Evolutionary conservation across 2,113 vertebrate genomes (phyloP).

Genomic region (Oxygymnocypris stewartii): DNA sequence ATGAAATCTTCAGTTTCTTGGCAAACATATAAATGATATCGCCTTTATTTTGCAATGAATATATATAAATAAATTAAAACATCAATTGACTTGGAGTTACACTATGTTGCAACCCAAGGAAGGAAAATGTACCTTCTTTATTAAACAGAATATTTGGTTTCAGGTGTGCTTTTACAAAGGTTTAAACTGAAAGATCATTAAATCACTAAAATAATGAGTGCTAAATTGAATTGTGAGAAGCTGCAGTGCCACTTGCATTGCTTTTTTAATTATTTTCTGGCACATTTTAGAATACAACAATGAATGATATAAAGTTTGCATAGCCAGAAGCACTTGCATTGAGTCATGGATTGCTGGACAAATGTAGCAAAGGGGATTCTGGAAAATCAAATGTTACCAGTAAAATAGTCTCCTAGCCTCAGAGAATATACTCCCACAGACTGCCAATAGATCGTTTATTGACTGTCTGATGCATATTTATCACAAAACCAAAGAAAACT

Average conservation of each 20-base stretch:
- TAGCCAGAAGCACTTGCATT: background rate
- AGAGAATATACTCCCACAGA: background rate
- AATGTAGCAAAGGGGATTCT: background rate
- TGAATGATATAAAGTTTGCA: background rate
- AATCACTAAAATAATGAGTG: background rate
- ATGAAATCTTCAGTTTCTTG: background rate
- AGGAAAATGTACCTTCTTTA: background rate
- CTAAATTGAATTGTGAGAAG: background rate
- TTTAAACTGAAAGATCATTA: background rate
- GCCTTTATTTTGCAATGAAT: background rate
- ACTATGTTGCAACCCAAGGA: background rate
- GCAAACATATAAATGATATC: background rate
- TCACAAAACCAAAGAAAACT: background rate
- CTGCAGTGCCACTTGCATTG: background rate
- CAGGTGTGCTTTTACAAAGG: background rate
- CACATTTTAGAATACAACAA: background rate
- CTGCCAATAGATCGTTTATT: background rate
- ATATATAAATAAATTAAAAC: background rate
- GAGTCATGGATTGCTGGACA: background rate
- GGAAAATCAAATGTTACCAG: background rate
- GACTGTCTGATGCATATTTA: background rate
- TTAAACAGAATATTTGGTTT: background rate
- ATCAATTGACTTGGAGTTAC: background rate
- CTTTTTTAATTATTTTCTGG: background rate
- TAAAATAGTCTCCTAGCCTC: background rate